Evolutionary conservation across 2,797 vertebrate species (phyloP), one percentile per base, ranked within the genome.

Genomic region (Semotilus atromaculatus): DNA sequence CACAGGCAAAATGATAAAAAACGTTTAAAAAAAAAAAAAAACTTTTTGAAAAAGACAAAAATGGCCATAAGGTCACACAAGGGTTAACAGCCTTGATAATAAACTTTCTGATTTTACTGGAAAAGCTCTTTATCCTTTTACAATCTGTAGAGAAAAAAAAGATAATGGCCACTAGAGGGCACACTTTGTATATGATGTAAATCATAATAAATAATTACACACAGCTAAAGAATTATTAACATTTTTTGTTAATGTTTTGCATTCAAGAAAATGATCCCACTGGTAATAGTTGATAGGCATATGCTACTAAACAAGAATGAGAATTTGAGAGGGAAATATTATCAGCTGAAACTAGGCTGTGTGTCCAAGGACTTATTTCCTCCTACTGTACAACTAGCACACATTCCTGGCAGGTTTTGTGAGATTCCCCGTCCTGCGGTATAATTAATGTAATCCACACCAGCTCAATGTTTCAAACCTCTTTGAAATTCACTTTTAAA

Each of bases 371-470:
- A 14, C 13, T 9, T 18, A 73, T 53, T 53, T 53, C 9, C 51
- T 53, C 5, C 48, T 53, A 7, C 21, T 53, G 1, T 36, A 21
- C 3, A 60, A 60, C 34, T 29, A 40, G 75, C 16, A 77, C 75
- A 62, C 36, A 62, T 62, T 77, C 4, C 60, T 43, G 55, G n/a
- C 36, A 40, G 55, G 53, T 29, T 77, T 19, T 16, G 23, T 19
- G 55, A 4, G 16, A 29, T 29, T 43, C 16, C n/a, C 36, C 55
- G 36, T 40, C 13, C 43, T 34, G 18, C 31, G 36, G 45, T 45
- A 66, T 67, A 67, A 80, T 68, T 68, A 38, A 38, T 19, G 36
- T 51, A 72, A 23, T 60, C n/a, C 21, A 55, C n/a, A 82, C 40
- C 71, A 38, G 29, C 13, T 62, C 21, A 74, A 48, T 36, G 55